Base-by-base conservation (phyloP, 2,797 vertebrate species). In the Acrossocheilus wenchowensis region DNA sequence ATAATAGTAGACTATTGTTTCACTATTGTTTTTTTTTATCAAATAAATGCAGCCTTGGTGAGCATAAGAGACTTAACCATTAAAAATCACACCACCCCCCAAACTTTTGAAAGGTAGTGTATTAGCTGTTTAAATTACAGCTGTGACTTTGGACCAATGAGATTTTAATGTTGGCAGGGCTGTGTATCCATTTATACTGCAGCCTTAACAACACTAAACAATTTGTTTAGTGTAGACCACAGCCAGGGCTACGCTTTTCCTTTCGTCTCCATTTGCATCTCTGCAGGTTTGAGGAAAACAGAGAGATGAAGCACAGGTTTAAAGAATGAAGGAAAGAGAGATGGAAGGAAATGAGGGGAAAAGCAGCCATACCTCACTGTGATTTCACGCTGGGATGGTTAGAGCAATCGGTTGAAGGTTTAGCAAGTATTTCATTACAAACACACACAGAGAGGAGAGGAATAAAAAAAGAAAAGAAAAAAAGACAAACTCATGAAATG, bases 321-420 rank as follows among this genome's bases (percentile, higher is more conserved):
- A 75, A 60, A 6, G n/a, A 57, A 30, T 9, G 15, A 77, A 26
- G 54, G 23, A 26, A 57, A 50, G 30, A 45, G 50, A 36, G 43
- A 77, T 43, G 17, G 62, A 75, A 71, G 80, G 39, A 39, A 52
- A 48, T 39, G 64, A 68, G 82, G 79, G 73, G 60, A 43, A 84
- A 69, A 87, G 45, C 91, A 93, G 89, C 89, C 94, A 41, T 96
- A 97, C 96, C 96, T 96, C 93, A 97, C 95, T 90, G 94, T 97
- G 96, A 96, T 96, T 94, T 97, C 96, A 93, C 96, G 96, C 96
- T 96, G 95, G 92, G 91, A 94, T 90, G 92, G 94, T 93, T 93
- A 94, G 91, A 94, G 93, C 92, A 94, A 95, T 94, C 94, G 92
- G 94, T 92, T 94, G 78, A 83, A 78, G 87, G 87, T 89, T 93